Base-by-base conservation (phyloP, 92 coral and sea anemone species). In the Pocillopora meandrina region DNA sequence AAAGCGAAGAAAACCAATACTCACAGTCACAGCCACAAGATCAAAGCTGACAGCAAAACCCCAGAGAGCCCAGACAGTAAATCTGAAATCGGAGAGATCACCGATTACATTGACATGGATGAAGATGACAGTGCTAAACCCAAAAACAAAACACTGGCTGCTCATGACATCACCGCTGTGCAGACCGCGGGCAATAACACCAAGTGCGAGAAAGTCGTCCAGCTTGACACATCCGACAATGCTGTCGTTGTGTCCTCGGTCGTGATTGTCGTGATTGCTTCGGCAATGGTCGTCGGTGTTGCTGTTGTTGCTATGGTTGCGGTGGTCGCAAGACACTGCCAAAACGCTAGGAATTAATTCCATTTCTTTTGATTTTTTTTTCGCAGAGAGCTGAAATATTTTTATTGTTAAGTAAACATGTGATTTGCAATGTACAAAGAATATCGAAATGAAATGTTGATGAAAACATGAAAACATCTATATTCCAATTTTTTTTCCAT, bases 241-340 rank as follows among this genome's bases (percentile, higher is more conserved):
- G 99, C 99, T 57, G 99, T 97, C 82, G 99, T 97, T 75, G 99
- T 97, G 76, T 97, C 99, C 35, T 97, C 99, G 87, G 99, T 97
- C 15, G 99, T 97, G 26, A 97, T 97, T 86, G 99, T 97, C 83
- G 99, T 97, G 60, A 97, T 97, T 21, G 99, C 99, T 63, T 97
- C 99, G 90, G 99, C 99, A 83, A 97, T 97, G 99, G 99, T 97
- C 26, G 99, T 97, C 47, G 99, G 99, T 17, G 99, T 97, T 21
- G 99, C 99, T 42, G 94, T 97, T 21, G 99, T 97, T 87, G 99
- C 99, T 76, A 97, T 97, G 99, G 98, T 97, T 71, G 99, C 99
- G 2, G 99, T 97, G 62, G 99, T 97, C 64, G 99, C 99, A 58
- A 92, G 99, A 86, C 99, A 97, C 86, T 97, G 98, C 79, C 99